Evolutionary conservation across 2,797 vertebrate species (phyloP).

Genomic region (Acanthiza pusilla): DNA sequence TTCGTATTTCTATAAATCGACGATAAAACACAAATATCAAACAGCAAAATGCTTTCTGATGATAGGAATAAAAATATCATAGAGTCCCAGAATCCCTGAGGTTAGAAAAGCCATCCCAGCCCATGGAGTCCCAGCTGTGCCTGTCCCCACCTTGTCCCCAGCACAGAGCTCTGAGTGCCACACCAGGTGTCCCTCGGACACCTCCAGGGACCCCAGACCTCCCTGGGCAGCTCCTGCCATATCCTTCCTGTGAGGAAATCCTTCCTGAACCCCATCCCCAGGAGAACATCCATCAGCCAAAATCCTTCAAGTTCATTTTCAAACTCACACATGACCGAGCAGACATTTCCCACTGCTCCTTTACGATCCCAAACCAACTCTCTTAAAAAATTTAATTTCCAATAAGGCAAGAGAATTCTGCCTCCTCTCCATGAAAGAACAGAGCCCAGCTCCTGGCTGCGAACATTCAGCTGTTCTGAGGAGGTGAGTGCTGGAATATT

Average conservation of each 20-base stretch:
- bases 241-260: background rate
- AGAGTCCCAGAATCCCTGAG: background rate
- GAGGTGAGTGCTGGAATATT: background rate
- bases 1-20: background rate
- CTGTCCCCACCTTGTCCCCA: background rate
- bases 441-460: background rate
- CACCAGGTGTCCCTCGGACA: fast-evolving
- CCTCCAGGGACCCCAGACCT: background rate
- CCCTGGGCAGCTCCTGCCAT: background rate
- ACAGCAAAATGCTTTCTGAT: background rate
- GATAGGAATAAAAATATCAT: background rate
- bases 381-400: background rate
- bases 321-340: background rate
- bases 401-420: background rate
- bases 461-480: background rate
- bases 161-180: background rate
- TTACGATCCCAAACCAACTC: fast-evolving
- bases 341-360: background rate
- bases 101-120: background rate
- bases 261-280: background rate
- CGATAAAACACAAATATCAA: background rate
- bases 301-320: background rate
- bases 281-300: background rate
- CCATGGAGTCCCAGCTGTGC: fast-evolving
- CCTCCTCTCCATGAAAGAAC: background rate